Evolutionary conservation across 2,888 invertebrate species (phyloP).

Genomic region (Noctua janthe): DNA sequence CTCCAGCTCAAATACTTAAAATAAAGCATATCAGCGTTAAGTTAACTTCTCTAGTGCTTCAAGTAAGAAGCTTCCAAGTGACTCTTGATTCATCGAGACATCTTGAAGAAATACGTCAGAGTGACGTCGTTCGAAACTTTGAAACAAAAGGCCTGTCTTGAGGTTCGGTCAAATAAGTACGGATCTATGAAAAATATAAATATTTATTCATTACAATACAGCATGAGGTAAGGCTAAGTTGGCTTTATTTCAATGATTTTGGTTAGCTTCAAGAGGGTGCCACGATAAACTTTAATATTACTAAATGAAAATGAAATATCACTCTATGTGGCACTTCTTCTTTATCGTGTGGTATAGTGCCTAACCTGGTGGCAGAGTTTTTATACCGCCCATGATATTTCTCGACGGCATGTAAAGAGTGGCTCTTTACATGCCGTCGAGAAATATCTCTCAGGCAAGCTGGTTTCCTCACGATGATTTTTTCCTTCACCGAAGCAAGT

Average conservation of each 20-base stretch:
- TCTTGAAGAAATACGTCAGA: slow-evolving; percentile 30
- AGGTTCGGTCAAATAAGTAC: not conserved
- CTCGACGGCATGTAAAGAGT: too few species aligned
- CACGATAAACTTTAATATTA: too few species aligned
- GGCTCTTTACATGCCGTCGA: too few species aligned
- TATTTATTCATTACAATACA: not conserved
- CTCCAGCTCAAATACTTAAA: not conserved
- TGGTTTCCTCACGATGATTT: too few species aligned
- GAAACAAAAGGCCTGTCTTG: slow-evolving; percentile 2
- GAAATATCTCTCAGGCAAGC: too few species aligned
- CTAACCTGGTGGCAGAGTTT: too few species aligned
- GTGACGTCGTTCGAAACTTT: not conserved
- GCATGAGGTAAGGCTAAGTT: not conserved
- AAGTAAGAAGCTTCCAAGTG: not conserved
- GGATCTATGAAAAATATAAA: not conserved
- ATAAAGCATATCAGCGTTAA: slow-evolving; percentile 18
- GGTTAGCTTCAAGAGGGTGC: not conserved
- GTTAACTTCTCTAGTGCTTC: not conserved
- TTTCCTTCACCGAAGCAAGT: too few species aligned
- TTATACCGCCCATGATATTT: too few species aligned
- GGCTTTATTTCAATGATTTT: not conserved
- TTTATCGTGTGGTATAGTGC: too few species aligned
- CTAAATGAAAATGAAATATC: too few species aligned
- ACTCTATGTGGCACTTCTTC: too few species aligned
- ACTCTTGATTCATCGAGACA: slow-evolving; percentile 28